Conservation (phyloP, 2,888 invertebrate species). For the Cephus rjabovi region DNA sequence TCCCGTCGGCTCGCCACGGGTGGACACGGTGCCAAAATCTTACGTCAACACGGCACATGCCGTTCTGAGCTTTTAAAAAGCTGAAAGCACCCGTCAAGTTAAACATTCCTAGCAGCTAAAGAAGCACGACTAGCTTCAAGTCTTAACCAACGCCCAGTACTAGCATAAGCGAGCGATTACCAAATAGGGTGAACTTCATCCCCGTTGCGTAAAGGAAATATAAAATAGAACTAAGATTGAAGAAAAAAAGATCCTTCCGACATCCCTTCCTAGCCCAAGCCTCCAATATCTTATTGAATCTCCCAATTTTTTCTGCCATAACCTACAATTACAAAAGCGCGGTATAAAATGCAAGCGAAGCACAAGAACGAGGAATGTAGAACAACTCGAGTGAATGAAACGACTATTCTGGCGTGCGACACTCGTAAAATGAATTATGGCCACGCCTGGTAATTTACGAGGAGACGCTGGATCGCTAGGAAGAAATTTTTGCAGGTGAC, state of each 20-base stretch:
- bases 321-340: no score
- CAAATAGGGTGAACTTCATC: not conserved
- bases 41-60: constrained; percentile 13
- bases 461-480: not conserved
- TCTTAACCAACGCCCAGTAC: not conserved
- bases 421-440: not conserved
- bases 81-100: not conserved
- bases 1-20: not conserved
- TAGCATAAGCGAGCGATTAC: not conserved
- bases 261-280: not conserved
- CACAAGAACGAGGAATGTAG: not conserved
- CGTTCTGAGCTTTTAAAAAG: not conserved
- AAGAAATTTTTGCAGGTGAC: not conserved
- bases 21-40: constrained; percentile 13
- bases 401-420: not conserved
- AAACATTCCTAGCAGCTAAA: not conserved
- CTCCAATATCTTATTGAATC: not conserved
- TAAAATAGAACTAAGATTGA: not conserved
- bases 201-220: not conserved
- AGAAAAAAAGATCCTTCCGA: not conserved
- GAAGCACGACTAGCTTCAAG: not conserved
- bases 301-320: not conserved
- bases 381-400: not conserved
- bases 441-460: constrained; percentile 3
- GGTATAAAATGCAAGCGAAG: not conserved